phyloP scores from a whole-genome alignment of 2,113 vertebrate species.

The Albula glossodonta region DNA sequence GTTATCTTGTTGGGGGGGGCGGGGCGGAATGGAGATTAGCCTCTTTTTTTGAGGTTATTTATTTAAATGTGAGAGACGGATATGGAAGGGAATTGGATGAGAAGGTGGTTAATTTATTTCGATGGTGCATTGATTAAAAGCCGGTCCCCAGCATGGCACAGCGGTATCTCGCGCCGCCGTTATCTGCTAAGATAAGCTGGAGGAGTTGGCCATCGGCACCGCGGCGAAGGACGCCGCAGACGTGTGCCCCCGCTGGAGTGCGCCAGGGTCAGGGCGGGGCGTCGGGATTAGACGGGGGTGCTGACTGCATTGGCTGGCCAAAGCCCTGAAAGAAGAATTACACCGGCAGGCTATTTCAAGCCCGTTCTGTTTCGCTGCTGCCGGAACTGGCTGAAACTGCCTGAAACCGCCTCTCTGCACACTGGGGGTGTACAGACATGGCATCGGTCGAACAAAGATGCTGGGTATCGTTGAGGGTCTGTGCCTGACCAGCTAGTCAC shows the following conservation, averaged over 20 bases:
- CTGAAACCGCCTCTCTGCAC: neutral
- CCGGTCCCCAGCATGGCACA: neutral
- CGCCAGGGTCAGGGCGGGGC: neutral
- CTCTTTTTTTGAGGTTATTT: constrained; percentile 32
- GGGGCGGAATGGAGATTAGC: neutral
- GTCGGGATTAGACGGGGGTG: neutral
- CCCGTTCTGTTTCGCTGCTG: neutral
- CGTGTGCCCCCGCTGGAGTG: neutral
- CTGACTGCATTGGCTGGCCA: neutral
- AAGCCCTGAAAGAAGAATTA: neutral
- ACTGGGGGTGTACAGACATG: neutral
- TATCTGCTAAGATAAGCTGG: neutral
- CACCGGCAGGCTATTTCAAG: neutral
- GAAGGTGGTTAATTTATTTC: constrained; percentile 7
- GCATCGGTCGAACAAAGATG: neutral
- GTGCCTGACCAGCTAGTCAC: neutral
- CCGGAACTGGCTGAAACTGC: neutral
- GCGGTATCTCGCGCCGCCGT: neutral
- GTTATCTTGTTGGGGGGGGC: constrained; percentile 23
- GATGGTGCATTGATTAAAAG: constrained; percentile 27
- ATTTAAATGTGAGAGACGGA: constrained; percentile 21
- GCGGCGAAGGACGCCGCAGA: neutral
- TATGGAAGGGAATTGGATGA: constrained; percentile 18
- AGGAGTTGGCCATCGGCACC: neutral
- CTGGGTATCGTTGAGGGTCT: neutral